phyloP scores from a whole-genome alignment of 2,113 vertebrate species.

The Otus sunia region DNA sequence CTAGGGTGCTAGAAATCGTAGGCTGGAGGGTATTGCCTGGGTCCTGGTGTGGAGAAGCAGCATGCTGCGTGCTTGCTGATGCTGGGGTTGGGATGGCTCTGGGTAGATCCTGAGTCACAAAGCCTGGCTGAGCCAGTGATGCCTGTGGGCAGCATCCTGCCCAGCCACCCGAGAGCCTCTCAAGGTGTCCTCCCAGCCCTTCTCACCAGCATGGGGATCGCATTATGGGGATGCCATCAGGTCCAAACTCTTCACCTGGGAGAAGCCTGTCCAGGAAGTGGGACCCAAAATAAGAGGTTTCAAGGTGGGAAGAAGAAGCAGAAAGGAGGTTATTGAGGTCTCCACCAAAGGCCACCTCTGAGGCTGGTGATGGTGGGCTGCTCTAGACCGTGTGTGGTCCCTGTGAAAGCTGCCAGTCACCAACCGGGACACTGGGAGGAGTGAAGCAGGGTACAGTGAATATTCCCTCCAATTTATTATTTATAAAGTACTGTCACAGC shows the following conservation, averaged over 20 bases:
- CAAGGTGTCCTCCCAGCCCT: not conserved
- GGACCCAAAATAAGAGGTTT: not conserved
- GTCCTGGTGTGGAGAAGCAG: not conserved
- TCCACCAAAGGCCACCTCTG: not conserved
- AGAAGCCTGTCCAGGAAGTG: accelerated
- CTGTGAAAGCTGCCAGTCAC: not conserved
- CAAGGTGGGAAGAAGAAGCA: not conserved
- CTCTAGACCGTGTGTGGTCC: conserved; percentile 51
- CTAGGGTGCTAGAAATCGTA: not conserved
- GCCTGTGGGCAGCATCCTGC: not conserved
- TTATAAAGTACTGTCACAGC: conserved; percentile 55
- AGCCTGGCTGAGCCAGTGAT: not conserved
- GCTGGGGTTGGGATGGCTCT: not conserved
- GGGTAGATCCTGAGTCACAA: not conserved
- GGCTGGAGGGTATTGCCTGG: not conserved
- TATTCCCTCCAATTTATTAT: conserved; percentile 43
- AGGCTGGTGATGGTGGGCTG: not conserved
- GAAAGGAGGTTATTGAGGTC: not conserved
- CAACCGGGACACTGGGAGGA: not conserved
- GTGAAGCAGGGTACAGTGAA: not conserved
- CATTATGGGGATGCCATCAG: accelerated
- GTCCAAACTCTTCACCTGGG: accelerated
- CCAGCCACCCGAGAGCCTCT: not conserved
- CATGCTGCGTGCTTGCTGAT: accelerated
- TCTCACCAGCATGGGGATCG: not conserved